These are phyloP conservation scores for Acanthurus tractus DNA, from an alignment of 2,797 vertebrate species.

Conservation along the genomic window DNA sequence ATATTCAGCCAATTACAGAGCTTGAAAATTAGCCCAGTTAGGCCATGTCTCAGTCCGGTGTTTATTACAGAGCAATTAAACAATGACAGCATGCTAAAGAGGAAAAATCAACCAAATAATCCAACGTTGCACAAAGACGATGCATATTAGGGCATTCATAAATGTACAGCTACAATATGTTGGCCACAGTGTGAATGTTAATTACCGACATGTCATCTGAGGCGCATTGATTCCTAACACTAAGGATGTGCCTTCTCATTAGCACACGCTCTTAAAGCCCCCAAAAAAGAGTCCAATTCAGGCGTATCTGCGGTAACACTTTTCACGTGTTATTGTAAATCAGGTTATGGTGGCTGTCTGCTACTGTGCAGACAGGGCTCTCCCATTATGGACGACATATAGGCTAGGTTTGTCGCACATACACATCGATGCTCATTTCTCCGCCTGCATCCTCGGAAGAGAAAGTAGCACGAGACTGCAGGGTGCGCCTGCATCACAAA, in stretches of 20 bases:
- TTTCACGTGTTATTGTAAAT: conserved; percentile 38
- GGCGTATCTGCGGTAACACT: neutral
- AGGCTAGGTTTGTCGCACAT: conserved; percentile 22
- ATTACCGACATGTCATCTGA: conserved; percentile 43
- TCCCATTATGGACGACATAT: conserved; percentile 59
- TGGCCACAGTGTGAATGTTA: conserved; percentile 7
- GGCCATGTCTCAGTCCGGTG: conserved; percentile 58
- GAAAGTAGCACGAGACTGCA: neutral
- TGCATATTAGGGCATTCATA: neutral
- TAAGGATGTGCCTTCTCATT: neutral
- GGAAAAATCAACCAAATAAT: neutral
- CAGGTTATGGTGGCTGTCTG: conserved; percentile 19
- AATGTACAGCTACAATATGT: neutral
- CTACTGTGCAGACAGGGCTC: conserved; percentile 38
- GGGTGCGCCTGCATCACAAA: neutral
- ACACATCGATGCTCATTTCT: conserved; percentile 36
- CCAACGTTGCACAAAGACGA: no score
- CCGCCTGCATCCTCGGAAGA: conserved; percentile 35
- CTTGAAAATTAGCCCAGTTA: conserved; percentile 63
- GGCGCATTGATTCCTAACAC: conserved; percentile 25
- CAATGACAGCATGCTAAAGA: neutral
- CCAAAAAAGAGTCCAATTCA: conserved; percentile 21
- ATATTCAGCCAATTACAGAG: conserved; percentile 53
- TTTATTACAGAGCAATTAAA: conserved; percentile 17
- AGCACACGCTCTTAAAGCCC: neutral